These are phyloP conservation scores for Andrena minutula DNA, from an alignment of 2,888 invertebrate genomes.

Conservation along the genomic window DNA sequence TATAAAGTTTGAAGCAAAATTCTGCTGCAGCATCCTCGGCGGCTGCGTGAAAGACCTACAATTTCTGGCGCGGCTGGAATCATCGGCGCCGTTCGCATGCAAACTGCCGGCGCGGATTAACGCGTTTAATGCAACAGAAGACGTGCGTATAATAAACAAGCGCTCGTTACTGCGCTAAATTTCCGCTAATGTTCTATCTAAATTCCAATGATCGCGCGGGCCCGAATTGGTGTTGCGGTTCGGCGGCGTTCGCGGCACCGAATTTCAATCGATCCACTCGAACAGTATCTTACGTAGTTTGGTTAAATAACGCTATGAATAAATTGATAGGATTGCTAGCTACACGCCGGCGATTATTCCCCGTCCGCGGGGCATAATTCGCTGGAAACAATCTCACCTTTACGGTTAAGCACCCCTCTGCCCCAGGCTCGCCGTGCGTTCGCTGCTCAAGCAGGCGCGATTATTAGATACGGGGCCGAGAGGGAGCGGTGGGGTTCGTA, in stretches of 20 bases:
- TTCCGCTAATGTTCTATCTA: slow-evolving; percentile 46
- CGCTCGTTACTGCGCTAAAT: slow-evolving; percentile 42
- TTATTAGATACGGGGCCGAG: slow-evolving; percentile 47
- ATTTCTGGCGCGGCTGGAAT: slow-evolving; percentile 1
- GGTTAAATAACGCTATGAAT: slow-evolving; percentile 44
- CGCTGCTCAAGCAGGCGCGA: slow-evolving; percentile 40
- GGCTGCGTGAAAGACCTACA: not conserved
- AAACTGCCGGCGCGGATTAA: slow-evolving; percentile 14
- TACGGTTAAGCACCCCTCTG: not conserved
- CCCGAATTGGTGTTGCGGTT: slow-evolving; percentile 18
- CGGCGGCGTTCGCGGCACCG: not conserved
- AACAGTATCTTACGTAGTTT: slow-evolving; percentile 19
- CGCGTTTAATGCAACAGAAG: slow-evolving; percentile 33
- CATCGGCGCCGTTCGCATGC: slow-evolving; percentile 10
- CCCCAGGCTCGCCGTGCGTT: not conserved
- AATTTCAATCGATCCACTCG: slow-evolving; percentile 37
- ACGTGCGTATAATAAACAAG: slow-evolving; percentile 49
- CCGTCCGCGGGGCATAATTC: slow-evolving; percentile 41
- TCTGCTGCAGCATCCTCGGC: not conserved
- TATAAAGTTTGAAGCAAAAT: not conserved
- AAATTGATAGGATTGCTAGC: slow-evolving; percentile 46
- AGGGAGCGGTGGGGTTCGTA: slow-evolving; percentile 11
- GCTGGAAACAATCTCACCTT: slow-evolving; percentile 34
- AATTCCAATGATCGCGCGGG: slow-evolving; percentile 36
- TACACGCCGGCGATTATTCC: not conserved